Conservation (phyloP, 2,113 vertebrate genomes). For the Cyanoliseus patagonus region DNA sequence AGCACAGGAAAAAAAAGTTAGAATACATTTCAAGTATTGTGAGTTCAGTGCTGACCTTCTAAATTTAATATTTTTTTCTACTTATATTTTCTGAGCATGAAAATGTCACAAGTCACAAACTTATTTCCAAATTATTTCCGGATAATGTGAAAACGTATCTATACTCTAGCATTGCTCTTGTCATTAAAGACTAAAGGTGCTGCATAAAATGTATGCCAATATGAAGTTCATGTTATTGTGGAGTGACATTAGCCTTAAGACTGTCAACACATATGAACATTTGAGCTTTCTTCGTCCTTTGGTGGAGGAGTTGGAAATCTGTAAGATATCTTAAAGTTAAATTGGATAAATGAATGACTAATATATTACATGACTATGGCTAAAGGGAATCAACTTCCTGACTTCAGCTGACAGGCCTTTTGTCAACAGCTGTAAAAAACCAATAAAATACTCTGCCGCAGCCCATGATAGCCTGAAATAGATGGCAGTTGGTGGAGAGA, state of each 20-base stretch:
- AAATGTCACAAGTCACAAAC: neutral
- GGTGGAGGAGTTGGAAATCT: constrained; percentile 76
- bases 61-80: neutral
- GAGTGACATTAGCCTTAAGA: constrained; percentile 77
- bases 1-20: neutral
- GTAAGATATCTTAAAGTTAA: neutral
- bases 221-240: constrained; percentile 75
- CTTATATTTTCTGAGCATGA: neutral
- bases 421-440: constrained; percentile 79
- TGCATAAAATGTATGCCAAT: constrained; percentile 71
- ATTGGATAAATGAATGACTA: neutral
- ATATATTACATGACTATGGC: neutral
- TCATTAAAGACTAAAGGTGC: constrained; percentile 75
- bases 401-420: constrained; percentile 63
- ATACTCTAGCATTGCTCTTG: neutral
- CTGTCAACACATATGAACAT: constrained; percentile 75
- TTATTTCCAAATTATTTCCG: neutral
- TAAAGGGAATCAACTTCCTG: neutral
- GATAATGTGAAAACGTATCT: neutral
- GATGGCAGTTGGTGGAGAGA: constrained; percentile 79
- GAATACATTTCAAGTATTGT: neutral
- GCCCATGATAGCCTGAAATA: constrained; percentile 73
- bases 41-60: neutral
- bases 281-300: constrained; percentile 78
- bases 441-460: constrained; percentile 67